Evolutionary conservation across 2,888 invertebrate genomes (phyloP).

Genomic region (Strigamia maritima): DNA sequence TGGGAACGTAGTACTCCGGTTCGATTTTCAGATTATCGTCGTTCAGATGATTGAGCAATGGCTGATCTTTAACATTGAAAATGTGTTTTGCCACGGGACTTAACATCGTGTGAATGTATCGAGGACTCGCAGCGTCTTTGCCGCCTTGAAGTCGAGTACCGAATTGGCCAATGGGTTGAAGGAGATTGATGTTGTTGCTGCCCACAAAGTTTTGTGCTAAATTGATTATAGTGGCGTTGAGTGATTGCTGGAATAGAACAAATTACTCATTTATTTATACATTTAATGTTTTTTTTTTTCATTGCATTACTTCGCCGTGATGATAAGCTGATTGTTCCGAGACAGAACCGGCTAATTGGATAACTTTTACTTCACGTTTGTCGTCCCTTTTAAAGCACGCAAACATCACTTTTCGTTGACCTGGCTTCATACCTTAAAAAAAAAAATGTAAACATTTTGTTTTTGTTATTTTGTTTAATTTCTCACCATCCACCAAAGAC

Average conservation of each 20-base stretch:
- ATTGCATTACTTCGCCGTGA: constrained; percentile 75
- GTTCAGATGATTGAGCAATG: constrained; percentile 76
- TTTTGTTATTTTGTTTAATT: not conserved
- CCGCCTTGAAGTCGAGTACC: constrained; percentile 85
- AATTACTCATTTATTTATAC: too few species aligned
- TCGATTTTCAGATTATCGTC: constrained; percentile 96
- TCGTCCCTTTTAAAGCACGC: constrained; percentile 96
- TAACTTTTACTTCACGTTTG: constrained; percentile 92
- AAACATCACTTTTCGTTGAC: constrained; percentile 83
- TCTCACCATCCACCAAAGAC: constrained; percentile 66
- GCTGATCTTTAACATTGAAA: constrained; percentile 85
- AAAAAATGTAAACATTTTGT: not conserved
- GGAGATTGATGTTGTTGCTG: constrained; percentile 92
- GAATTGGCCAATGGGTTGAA: constrained; percentile 95
- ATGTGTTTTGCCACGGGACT: constrained; percentile 75
- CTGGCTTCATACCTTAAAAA: constrained; percentile 76
- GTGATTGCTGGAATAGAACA: constrained; percentile 58
- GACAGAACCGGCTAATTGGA: constrained; percentile 95
- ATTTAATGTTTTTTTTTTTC: constrained; percentile 57
- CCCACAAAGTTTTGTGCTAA: constrained; percentile 98
- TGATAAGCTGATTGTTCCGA: constrained; percentile 98
- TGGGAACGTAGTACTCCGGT: constrained; percentile 89
- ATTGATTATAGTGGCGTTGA: constrained; percentile 93
- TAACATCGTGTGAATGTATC: constrained; percentile 93
- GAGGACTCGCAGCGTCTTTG: constrained; percentile 93